Evolutionary conservation across 2,888 invertebrate species (phyloP).

Genomic region (Pteria penguin): DNA sequence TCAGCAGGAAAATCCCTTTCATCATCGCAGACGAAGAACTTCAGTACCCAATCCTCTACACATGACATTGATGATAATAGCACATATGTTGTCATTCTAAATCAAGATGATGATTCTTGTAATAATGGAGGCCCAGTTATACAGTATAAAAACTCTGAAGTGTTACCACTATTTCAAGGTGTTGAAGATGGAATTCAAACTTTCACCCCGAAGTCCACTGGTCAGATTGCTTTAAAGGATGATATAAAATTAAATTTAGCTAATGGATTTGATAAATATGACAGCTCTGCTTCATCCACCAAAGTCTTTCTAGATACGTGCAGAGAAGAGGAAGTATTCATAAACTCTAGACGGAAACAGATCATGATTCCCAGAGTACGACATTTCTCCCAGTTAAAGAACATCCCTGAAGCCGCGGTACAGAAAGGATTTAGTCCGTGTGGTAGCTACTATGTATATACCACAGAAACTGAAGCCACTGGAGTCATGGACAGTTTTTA

Average conservation of each 20-base stretch:
- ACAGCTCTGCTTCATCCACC: constrained; percentile 41
- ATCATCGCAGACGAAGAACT: no score
- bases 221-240: constrained; percentile 34
- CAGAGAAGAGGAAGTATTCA: constrained; percentile 40
- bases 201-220: no score
- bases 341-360: neutral
- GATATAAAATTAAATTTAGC: constrained; percentile 61
- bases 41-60: no score
- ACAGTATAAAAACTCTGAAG: no score
- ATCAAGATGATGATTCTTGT: neutral
- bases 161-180: no score
- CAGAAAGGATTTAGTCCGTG: neutral
- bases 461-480: neutral
- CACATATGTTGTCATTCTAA: constrained; percentile 17
- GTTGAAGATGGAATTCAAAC: no score
- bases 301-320: constrained; percentile 60
- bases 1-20: no score
- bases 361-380: constrained; percentile 16
- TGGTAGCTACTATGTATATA: neutral
- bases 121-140: neutral
- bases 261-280: constrained; percentile 50
- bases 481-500: no score
- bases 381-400: neutral
- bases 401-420: neutral
- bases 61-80: neutral